Base-by-base conservation (phyloP, 2,888 invertebrate genomes). In the Nasonia oneida region DNA sequence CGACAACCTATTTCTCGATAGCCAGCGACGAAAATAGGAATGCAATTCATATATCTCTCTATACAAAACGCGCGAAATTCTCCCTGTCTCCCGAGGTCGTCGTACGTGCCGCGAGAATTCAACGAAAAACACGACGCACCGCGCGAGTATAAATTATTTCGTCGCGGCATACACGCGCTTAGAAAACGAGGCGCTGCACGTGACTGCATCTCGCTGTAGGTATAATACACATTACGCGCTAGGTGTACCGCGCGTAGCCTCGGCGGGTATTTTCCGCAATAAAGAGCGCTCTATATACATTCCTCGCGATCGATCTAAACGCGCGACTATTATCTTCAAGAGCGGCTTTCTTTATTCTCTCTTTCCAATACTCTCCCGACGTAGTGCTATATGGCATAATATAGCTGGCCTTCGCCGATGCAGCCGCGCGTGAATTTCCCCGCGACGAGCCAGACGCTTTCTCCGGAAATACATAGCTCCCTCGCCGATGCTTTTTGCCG, bases 261-360 rank as follows among this genome's bases (percentile, higher is more conserved):
- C 74, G 79, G 8, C 74, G 79, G 8, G 39, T 42, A 80, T 84
- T 84, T 70, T 37, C 67, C 53, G 73, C 73, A 78, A 83, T 83
- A 78, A 83, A 83, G n/a, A 70, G 39, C 37, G n/a, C 8, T 29
- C 39, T 50, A 57, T 50, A 57, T 78, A 74, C 70, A 81, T 85
- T 81, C 73, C 39, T 81, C 57, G 53, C 70, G 64, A 85, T 85
- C 81, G 71, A 85, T 81, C 37, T 71, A 61, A 3, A 81, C 57
- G 73, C 70, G 77, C 64, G 77, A 37, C 73, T 78, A 85, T 84
- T 85, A 85, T 85, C 85, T 81, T 77, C 77, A 78, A 81, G 77
- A 77, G 76, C 57, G 73, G 42, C 23, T n/a, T 82, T 76, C 42
- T 39, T 18, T 39, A 29, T 39, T 42, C 42, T 8, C 37, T 37